Conservation (phyloP, 2,888 invertebrate genomes). For the Ichneumoninae sp. region DNA sequence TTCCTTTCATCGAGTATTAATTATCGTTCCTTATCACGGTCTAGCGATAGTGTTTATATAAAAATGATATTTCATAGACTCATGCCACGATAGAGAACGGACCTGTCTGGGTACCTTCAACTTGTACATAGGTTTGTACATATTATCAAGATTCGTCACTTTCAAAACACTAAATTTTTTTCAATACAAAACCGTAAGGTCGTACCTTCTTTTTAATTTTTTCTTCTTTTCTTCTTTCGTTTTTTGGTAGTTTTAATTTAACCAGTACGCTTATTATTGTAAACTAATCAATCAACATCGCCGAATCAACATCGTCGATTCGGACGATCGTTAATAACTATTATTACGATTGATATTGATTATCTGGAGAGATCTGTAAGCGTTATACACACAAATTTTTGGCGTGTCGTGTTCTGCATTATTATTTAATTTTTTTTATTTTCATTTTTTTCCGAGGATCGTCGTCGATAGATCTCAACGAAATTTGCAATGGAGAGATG, state of each 20-base stretch:
- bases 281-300: constrained; percentile 45
- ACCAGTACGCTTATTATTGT: constrained; percentile 61
- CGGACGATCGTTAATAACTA: constrained; percentile 11
- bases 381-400: constrained; percentile 21
- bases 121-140: constrained; percentile 78
- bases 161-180: constrained; percentile 71
- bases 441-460: constrained; percentile 18
- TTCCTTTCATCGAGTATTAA: constrained; percentile 39
- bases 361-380: constrained; percentile 26
- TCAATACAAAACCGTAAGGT: constrained; percentile 9
- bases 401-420: not conserved
- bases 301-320: constrained; percentile 30
- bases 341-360: constrained; percentile 31
- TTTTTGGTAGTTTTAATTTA: constrained; percentile 30
- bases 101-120: constrained; percentile 74
- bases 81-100: constrained; percentile 65
- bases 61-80: constrained; percentile 65
- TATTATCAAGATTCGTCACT: constrained; percentile 73
- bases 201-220: constrained; percentile 29
- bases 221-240: not conserved
- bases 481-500: constrained; percentile 35
- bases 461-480: constrained; percentile 14
- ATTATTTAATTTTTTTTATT: not conserved
- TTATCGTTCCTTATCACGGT: constrained; percentile 62
- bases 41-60: constrained; percentile 61